Evolutionary conservation across 2,797 vertebrate genomes (phyloP), one percentile per base, ranked within the genome.

Genomic region (Enteromius paludinosus): DNA sequence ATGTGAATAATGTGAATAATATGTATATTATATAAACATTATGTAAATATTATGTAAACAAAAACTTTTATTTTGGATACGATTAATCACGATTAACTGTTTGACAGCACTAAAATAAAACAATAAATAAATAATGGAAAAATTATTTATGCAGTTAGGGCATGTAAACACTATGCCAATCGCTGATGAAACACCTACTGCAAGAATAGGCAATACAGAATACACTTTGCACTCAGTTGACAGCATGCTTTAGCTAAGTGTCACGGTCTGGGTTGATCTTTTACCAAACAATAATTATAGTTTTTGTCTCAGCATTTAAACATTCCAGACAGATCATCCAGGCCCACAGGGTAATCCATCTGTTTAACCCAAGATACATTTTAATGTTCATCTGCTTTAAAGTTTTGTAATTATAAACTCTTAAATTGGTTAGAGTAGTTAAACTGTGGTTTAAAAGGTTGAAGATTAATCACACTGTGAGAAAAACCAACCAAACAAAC

Each of bases 381-480:
- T 30, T 12, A 20, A 45, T 25, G 14, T 54, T 30, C 30, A 3
- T 30, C 30, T 30, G 30, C 30, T 11, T 78, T 79, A 59, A 75
- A 38, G 73, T 47, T 62, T 17, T 80, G 7, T 45, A 43, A 62
- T 71, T 25, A 23, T 45, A 30, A 71, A 43, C 78, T 47, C 23
- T 68, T 25, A 10, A 12, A 25, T 17, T 28, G 17, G 33, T 20
- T 56, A 83, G 28, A 61, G 33, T 81, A 62, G 84, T 85, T 89
- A 82, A 70, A 83, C 68, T 77, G 79, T 87, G 83, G 38, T 70
- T 33, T 10, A 23, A 71, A 61, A n/a, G 1, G 25, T 45, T 33
- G 20, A 71, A 71, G 20, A 80, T 59, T 59, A 14, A 79, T 20
- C 9, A 15, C 17, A n/a, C 6, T 33, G 23, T 5, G 12, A 5